Evolutionary conservation across 1,140 invertebrate species (phyloP).

Genomic region (Drosophila subobscura): DNA sequence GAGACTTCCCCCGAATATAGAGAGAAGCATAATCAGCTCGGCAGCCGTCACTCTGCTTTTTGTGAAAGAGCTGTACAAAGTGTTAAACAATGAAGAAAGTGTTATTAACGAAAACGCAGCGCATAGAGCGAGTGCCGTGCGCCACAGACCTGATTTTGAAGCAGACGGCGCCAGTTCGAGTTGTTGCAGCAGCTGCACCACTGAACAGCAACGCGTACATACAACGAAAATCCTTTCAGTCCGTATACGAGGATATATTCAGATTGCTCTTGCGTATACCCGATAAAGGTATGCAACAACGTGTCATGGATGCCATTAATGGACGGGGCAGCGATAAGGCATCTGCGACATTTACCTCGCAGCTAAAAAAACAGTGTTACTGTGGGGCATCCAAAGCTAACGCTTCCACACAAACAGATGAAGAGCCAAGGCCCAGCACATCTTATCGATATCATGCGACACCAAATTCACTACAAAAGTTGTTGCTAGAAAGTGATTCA

Average conservation of each 20-base stretch:
- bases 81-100: constrained; percentile 64
- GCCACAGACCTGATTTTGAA: constrained; percentile 22
- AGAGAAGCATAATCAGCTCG: neutral
- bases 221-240: constrained; percentile 60
- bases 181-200: constrained; percentile 23
- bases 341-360: constrained; percentile 28
- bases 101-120: constrained; percentile 62
- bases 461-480: constrained; percentile 1
- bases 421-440: neutral
- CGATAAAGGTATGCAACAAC: constrained; percentile 69
- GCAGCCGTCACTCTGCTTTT: neutral
- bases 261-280: constrained; percentile 64
- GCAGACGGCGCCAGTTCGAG: constrained; percentile 7
- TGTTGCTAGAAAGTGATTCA: constrained; percentile 5
- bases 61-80: neutral
- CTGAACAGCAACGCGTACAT: constrained; percentile 51
- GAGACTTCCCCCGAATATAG: constrained; percentile 37
- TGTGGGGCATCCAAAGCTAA: constrained; percentile 39
- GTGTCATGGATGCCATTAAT: constrained; percentile 75
- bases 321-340: constrained; percentile 47
- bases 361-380: constrained; percentile 52
- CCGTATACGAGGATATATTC: constrained; percentile 71
- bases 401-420: constrained; percentile 59
- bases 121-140: constrained; percentile 22
- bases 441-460: neutral